phyloP scores from a whole-genome alignment of 2,113 vertebrate genomes.

The Grammomys dolichurus region DNA sequence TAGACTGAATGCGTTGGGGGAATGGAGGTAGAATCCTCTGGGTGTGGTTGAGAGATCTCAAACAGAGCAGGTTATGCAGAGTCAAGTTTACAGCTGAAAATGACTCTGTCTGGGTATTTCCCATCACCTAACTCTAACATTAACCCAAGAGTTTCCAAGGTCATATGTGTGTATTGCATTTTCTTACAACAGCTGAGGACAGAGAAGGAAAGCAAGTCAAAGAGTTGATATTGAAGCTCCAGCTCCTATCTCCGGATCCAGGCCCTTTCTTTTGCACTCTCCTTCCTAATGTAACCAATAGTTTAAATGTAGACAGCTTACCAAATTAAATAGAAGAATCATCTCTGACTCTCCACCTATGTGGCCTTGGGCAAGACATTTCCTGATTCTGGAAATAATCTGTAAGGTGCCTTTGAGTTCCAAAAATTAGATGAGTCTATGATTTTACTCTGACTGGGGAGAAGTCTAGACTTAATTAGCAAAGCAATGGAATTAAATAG shows the following conservation, averaged over 20 bases:
- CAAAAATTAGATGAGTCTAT: constrained; percentile 55
- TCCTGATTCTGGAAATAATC: constrained; percentile 62
- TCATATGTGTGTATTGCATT: not conserved
- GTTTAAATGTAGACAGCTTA: not conserved
- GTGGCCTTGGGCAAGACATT: constrained; percentile 65
- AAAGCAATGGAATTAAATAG: constrained; percentile 65
- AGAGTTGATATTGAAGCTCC: not conserved
- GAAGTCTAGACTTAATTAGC: constrained; percentile 76
- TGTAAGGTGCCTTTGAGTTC: constrained; percentile 64
- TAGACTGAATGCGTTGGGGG: not conserved
- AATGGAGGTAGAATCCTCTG: not conserved
- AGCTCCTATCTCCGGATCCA: not conserved
- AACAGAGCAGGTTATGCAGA: not conserved
- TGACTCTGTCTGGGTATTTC: not conserved
- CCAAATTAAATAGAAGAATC: not conserved
- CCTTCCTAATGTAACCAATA: not conserved
- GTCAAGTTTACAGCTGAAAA: not conserved
- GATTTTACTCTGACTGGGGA: constrained; percentile 66
- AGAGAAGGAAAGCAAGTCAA: not conserved
- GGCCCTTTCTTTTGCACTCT: not conserved
- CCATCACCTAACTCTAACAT: not conserved
- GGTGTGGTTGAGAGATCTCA: not conserved
- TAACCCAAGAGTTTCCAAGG: not conserved
- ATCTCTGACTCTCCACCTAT: constrained; percentile 26
- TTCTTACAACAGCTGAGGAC: not conserved